A percentile compares a stretch with the other conserved stretches of the same genome.
Evolutionary conservation across 2,888 invertebrate species (phyloP).

Genomic region (Drosophila mayaguana): DNA sequence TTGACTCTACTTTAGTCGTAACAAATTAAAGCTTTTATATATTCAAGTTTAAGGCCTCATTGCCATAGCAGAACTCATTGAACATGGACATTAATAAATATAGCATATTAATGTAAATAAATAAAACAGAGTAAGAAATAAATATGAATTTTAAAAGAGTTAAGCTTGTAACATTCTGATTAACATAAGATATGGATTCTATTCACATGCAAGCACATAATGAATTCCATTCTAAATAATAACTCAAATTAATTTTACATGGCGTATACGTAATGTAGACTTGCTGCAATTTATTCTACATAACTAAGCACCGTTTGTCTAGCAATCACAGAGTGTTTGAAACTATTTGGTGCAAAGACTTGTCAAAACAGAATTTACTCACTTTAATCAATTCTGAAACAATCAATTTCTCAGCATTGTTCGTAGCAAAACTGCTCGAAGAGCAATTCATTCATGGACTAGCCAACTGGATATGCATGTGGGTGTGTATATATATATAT

Average conservation of each 20-base stretch:
- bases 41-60: too few relatives aligned
- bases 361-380: not conserved
- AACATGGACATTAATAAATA: too few relatives aligned
- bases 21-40: too few relatives aligned
- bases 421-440: not conserved
- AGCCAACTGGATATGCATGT: not conserved
- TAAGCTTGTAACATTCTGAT: too few relatives aligned
- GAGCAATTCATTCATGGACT: slow-evolving; percentile 9
- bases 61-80: too few relatives aligned
- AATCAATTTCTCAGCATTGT: slow-evolving; percentile 29
- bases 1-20: too few relatives aligned
- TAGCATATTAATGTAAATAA: too few relatives aligned
- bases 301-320: not conserved
- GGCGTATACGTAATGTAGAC: not conserved
- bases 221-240: not conserved
- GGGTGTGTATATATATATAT: not conserved
- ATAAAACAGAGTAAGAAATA: too few relatives aligned
- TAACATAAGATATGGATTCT: too few relatives aligned
- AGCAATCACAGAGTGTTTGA: too few relatives aligned
- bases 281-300: not conserved
- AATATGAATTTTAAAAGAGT: too few relatives aligned
- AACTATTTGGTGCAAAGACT: not conserved
- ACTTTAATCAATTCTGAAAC: slow-evolving; percentile 9
- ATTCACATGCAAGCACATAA: not conserved
- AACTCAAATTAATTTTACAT: not conserved